Conservation (phyloP, 2,113 vertebrate species). For the Petroica traversi region DNA sequence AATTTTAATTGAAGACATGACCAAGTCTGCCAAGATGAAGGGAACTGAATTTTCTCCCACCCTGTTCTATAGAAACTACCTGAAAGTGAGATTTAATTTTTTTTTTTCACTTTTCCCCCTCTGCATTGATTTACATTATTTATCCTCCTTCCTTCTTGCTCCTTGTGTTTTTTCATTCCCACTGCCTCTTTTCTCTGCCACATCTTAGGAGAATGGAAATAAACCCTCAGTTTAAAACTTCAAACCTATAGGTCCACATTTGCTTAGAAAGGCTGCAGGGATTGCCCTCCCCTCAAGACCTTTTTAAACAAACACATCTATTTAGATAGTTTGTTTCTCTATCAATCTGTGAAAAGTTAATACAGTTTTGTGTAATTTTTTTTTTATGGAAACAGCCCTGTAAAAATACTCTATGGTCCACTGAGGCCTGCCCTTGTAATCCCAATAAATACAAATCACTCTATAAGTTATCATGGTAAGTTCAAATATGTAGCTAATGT, state of each 20-base stretch:
- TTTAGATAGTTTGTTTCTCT: slow-evolving; percentile 38
- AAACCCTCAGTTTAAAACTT: neutral
- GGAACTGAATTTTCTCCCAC: neutral
- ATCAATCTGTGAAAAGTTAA: slow-evolving; percentile 48
- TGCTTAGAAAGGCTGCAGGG: neutral
- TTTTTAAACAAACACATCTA: neutral
- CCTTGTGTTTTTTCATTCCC: neutral
- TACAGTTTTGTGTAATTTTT: slow-evolving; percentile 36
- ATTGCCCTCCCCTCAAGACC: neutral
- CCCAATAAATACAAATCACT: slow-evolving; percentile 59
- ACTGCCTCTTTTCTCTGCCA: neutral
- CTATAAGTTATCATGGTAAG: slow-evolving; percentile 26
- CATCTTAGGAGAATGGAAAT: neutral
- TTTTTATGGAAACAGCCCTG: slow-evolving; percentile 32
- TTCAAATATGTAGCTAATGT: slow-evolving; percentile 55
- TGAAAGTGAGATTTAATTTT: neutral
- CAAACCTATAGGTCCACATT: neutral
- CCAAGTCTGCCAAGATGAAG: neutral
- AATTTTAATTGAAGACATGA: neutral
- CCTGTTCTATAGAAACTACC: neutral
- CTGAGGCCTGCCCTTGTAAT: slow-evolving; percentile 38
- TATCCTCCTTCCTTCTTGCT: neutral
- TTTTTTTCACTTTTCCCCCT: rapidly evolving
- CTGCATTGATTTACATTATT: neutral
- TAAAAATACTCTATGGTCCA: slow-evolving; percentile 35